phyloP scores from a whole-genome alignment of 2,113 vertebrate species.

The Silurus glanis region DNA sequence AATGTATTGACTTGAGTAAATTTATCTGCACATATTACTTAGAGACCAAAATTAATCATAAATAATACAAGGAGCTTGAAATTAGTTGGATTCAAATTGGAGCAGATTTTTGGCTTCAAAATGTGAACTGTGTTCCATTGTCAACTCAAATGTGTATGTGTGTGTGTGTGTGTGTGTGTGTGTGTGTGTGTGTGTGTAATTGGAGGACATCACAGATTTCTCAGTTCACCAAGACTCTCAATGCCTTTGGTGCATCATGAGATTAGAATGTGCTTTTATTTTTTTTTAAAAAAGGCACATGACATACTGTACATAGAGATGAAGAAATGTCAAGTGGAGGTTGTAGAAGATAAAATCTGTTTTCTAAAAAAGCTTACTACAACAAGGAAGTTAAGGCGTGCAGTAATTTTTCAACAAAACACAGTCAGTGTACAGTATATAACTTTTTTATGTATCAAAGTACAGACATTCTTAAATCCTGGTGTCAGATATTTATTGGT shows the following conservation, averaged over 20 bases:
- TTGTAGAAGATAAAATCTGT: background rate
- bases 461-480: background rate
- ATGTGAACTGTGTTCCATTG: background rate
- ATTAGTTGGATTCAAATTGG: background rate
- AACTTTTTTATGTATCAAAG: background rate
- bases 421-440: background rate
- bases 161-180: too few relatives aligned
- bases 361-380: background rate
- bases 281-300: background rate
- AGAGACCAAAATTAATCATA: background rate
- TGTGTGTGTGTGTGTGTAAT: too few relatives aligned
- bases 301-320: background rate
- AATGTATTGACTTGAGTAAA: background rate
- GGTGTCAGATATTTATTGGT: background rate
- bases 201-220: background rate
- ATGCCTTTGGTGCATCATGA: background rate
- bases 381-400: background rate
- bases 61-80: background rate
- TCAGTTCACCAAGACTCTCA: background rate
- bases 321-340: background rate
- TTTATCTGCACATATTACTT: background rate
- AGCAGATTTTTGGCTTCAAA: background rate
- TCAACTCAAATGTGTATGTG: background rate
- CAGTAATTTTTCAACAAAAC: background rate
- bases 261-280: background rate